phyloP scores from a whole-genome alignment of 2,113 vertebrate species.

The Lepus europaeus region DNA sequence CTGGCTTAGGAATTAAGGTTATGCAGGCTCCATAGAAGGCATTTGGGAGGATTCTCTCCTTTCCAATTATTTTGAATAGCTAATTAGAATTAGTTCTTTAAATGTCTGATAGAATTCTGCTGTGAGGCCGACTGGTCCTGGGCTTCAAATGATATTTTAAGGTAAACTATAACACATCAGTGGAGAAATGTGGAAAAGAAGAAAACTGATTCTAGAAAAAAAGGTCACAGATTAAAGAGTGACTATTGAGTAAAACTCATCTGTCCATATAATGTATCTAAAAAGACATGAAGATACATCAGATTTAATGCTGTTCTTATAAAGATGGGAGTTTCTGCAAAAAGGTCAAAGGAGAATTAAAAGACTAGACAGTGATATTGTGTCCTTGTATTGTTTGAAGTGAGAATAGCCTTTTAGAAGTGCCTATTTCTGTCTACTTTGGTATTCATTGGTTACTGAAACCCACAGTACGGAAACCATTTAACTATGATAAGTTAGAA shows the following conservation, averaged over 20 bases:
- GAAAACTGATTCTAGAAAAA: not conserved
- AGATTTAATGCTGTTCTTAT: not conserved
- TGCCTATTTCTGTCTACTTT: not conserved
- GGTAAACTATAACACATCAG: not conserved
- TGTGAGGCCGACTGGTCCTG: no score
- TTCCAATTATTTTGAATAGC: no score
- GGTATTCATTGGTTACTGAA: not conserved
- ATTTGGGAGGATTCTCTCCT: no score
- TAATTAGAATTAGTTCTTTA: no score
- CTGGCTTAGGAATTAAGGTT: no score
- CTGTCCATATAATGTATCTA: not conserved
- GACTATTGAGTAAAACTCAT: not conserved
- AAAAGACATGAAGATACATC: not conserved
- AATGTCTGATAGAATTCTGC: no score
- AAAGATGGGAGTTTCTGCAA: not conserved
- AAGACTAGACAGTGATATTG: not conserved
- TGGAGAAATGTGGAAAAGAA: not conserved
- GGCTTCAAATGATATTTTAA: not conserved
- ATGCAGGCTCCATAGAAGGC: no score
- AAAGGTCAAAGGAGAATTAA: not conserved
- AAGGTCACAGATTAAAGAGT: not conserved
- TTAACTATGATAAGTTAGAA: not conserved
- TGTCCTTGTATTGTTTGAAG: not conserved
- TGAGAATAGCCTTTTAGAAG: not conserved
- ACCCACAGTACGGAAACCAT: not conserved